Conservation (phyloP, 92 coral and sea anemone species). For the Bergia puertoricense region DNA sequence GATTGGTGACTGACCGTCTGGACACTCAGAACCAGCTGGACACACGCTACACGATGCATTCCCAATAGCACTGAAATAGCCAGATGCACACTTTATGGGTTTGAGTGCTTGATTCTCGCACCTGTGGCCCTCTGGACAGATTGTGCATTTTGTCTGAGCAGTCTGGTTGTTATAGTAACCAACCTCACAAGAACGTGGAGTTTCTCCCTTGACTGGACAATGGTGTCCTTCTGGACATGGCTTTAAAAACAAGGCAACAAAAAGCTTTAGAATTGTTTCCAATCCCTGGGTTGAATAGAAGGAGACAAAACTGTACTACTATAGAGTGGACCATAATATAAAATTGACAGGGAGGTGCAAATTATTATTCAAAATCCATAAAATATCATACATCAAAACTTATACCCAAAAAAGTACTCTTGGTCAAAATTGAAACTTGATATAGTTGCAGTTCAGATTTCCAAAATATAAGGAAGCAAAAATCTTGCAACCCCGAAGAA, state of each 20-base stretch:
- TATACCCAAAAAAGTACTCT: too few species aligned
- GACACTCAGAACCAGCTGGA: slow-evolving; percentile 88
- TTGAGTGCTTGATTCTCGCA: slow-evolving; percentile 80
- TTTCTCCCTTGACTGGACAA: slow-evolving; percentile 75
- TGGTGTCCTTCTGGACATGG: slow-evolving; percentile 85
- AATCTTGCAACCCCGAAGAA: too few species aligned
- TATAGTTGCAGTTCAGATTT: too few species aligned
- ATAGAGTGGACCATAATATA: too few species aligned
- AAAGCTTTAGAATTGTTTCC: background rate
- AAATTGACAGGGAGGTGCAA: too few species aligned
- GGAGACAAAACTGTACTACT: background rate
- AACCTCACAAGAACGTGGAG: slow-evolving; percentile 85
- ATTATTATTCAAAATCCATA: too few species aligned
- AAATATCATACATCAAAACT: too few species aligned
- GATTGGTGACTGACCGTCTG: slow-evolving; percentile 74
- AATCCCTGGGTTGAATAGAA: background rate
- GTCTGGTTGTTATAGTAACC: slow-evolving; percentile 87
- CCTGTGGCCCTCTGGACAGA: slow-evolving; percentile 88
- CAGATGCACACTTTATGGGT: slow-evolving; percentile 78
- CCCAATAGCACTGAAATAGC: slow-evolving; percentile 79
- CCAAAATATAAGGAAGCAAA: too few species aligned
- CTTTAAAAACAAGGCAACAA: slow-evolving; percentile 44
- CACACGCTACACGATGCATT: slow-evolving; percentile 81
- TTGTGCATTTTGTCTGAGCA: slow-evolving; percentile 76
- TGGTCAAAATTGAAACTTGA: too few species aligned